Base-by-base conservation (phyloP, 1,140 invertebrate species). In the Zeugodacus cucurbitae region DNA sequence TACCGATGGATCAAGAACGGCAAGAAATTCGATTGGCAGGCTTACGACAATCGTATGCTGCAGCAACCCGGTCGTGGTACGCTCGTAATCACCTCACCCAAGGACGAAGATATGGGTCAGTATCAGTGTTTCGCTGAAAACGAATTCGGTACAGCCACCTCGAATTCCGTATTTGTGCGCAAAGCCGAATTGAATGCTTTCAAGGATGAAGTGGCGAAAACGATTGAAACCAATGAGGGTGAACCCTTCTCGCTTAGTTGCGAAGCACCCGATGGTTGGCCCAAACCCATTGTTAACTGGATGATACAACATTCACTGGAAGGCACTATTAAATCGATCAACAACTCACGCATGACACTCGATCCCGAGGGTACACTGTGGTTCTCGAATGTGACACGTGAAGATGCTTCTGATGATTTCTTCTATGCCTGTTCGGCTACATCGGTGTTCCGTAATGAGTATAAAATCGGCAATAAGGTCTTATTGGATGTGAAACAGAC, bases 71-170 rank as follows among this genome's bases (percentile, higher is more conserved):
- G 98, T 2, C 95, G 97, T 89, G 98, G 98, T 87, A 99, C 98
- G 0, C 94, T 99, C 17, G 97, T 99, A 7, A 97, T 99, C 87
- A 96, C 97, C 58, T 95, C 95, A 89, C 98, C 98, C 0, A 95
- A 96, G 87, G 97, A 98, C 90, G 98, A 98, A 91, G 98, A 99
- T 94, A 94, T 98, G 44, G 98, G 98, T 48, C 97, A 99, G 90
- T 99, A 99, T 94, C 98, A 99, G 93, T 99, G 99, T 94, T 98
- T 98, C 93, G 99, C 99, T 0, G 95, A 96, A 90, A 99, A 99
- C 92, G 96, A 98, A 90, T 98, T 98, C 95, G 99, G 99, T 70
- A 97, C 95, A 5, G 98, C 98, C 20, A 98, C 98, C 0, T 98
- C 98, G 0, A 99, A 99, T 93, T 98, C 97, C 0, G 98, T 99